A percentile compares a stretch with the other conserved stretches of the same genome.
Evolutionary conservation across 2,888 invertebrate genomes (phyloP).

Genomic region (Syrista parreyssii): DNA sequence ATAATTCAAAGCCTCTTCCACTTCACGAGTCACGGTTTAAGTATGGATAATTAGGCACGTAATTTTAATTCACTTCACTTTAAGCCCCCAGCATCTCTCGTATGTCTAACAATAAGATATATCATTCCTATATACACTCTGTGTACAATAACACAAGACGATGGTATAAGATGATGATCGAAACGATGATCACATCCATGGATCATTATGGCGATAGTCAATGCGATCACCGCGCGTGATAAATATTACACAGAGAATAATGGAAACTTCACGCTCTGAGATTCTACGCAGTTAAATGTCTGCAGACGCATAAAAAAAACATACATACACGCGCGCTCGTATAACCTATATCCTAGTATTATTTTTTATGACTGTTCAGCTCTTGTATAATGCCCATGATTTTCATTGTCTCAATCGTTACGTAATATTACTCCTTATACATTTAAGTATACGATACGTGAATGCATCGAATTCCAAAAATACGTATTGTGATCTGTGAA

Average conservation of each 20-base stretch:
- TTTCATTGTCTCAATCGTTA: not conserved
- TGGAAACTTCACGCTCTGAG: not conserved
- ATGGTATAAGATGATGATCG: not conserved
- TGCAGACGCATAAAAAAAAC: not conserved
- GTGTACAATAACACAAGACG: no score
- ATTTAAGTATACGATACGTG: not conserved
- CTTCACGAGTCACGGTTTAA: conserved; percentile 15
- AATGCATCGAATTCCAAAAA: not conserved
- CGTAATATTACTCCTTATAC: not conserved
- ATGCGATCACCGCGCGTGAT: not conserved
- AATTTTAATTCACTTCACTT: conserved; percentile 40
- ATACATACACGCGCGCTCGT: not conserved
- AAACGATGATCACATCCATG: not conserved
- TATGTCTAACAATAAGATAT: not conserved
- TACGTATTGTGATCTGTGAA: conserved; percentile 10
- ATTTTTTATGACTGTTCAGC: not conserved
- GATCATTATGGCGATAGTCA: not conserved
- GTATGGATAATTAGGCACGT: conserved; percentile 41
- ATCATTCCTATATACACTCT: not conserved
- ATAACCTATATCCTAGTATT: not conserved
- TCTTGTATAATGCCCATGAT: not conserved
- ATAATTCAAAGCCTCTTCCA: not conserved
- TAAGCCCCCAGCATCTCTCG: conserved; percentile 27
- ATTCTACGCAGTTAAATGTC: not conserved
- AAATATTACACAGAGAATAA: not conserved